Evolutionary conservation across 2,888 invertebrate species (phyloP).

Genomic region (Eledone cirrhosa): DNA sequence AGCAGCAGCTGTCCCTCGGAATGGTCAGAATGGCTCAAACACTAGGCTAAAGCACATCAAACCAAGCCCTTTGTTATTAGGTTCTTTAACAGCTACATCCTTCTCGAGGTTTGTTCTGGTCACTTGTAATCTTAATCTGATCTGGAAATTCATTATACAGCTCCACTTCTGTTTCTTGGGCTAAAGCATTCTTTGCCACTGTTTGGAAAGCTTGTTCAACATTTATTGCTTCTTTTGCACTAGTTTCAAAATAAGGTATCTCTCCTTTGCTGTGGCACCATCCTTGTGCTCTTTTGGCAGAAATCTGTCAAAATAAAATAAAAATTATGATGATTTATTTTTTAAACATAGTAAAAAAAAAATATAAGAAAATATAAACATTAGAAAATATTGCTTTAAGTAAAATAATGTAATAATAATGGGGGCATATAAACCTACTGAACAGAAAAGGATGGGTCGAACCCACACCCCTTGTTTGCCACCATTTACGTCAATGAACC

Average conservation of each 20-base stretch:
- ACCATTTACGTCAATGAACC: too few relatives aligned
- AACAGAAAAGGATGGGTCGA: too few relatives aligned
- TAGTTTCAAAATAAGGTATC: constrained; percentile 99
- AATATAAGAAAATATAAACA: too few relatives aligned
- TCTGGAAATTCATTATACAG: constrained; percentile 97
- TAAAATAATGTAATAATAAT: too few relatives aligned
- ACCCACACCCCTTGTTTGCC: too few relatives aligned
- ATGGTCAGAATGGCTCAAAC: constrained; percentile 3
- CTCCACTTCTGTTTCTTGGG: constrained; percentile 82
- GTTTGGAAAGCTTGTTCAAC: constrained; percentile 99
- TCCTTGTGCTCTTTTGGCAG: constrained; percentile 77
- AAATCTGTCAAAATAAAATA: constrained; percentile 56
- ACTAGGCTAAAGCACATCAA: background rate
- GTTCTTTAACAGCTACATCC: constrained; percentile 3
- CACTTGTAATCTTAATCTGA: constrained; percentile 74
- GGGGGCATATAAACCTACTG: too few relatives aligned
- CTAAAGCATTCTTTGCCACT: constrained; percentile 96
- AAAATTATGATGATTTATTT: too few relatives aligned
- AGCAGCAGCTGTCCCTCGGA: constrained; percentile 21
- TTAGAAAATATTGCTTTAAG: too few relatives aligned
- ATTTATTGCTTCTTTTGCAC: constrained; percentile 98
- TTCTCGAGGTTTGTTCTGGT: constrained; percentile 22
- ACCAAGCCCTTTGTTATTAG: background rate
- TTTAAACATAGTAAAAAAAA: too few relatives aligned
- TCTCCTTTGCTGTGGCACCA: constrained; percentile 99